Conservation (phyloP, 2,113 vertebrate genomes). For the Oncorhynchus mykiss region DNA sequence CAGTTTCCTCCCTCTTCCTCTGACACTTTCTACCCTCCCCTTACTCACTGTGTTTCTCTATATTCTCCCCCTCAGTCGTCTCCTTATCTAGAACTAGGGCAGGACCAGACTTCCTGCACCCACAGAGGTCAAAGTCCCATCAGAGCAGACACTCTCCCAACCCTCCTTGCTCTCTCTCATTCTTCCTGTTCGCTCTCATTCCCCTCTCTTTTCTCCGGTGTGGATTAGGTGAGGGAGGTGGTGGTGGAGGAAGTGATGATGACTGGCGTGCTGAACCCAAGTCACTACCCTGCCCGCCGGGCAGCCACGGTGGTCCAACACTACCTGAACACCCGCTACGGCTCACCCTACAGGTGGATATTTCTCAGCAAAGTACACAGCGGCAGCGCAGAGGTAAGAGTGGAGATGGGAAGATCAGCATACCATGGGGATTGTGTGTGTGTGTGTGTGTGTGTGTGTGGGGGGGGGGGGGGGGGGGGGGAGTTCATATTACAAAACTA, state of each 20-base stretch:
- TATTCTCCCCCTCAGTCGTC: background rate
- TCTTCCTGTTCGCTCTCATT: background rate
- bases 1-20: background rate
- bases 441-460: no score
- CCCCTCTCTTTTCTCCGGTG: background rate
- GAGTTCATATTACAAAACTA: background rate
- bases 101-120: background rate
- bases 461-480: no score
- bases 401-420: background rate
- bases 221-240: background rate
- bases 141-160: no score
- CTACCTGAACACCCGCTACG: conserved; percentile 78
- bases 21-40: background rate
- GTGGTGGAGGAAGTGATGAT: conserved; percentile 48
- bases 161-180: background rate
- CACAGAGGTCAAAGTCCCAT: background rate
- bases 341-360: conserved; percentile 75
- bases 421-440: background rate
- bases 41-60: background rate
- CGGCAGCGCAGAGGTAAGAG: conserved; percentile 77
- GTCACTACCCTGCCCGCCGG: conserved; percentile 66
- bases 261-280: conserved; percentile 75
- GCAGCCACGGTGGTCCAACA: conserved; percentile 74
- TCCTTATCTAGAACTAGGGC: background rate
- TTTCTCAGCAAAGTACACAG: conserved; percentile 57